A percentile compares a stretch with the other conserved stretches of the same genome.
Conservation (phyloP, 1,140 invertebrate genomes). For the Cryptotermes secundus region DNA sequence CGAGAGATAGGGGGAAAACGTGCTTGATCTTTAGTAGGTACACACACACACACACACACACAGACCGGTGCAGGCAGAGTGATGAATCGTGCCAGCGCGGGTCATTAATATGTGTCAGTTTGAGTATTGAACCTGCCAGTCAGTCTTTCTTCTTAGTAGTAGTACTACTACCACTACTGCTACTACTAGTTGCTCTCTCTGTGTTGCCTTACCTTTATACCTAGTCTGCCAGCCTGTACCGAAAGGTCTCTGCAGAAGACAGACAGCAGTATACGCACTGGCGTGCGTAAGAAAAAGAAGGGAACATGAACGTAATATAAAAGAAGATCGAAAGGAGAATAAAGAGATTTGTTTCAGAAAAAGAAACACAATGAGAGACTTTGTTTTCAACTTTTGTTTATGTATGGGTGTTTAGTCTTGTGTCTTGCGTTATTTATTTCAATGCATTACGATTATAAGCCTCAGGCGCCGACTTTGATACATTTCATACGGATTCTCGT, state of each 20-base stretch:
- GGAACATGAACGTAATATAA: neutral
- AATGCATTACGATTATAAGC: neutral
- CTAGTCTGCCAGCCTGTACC: neutral
- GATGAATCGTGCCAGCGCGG: slow-evolving; percentile 37
- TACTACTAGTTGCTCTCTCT: too few species aligned
- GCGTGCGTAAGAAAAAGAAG: neutral
- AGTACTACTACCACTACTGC: too few species aligned
- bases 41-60: slow-evolving; percentile 18
- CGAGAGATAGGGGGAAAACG: slow-evolving; percentile 31
- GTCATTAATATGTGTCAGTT: slow-evolving; percentile 38
- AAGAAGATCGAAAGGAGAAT: neutral
- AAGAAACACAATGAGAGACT: neutral
- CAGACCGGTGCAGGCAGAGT: slow-evolving; percentile 22
- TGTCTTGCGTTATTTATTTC: neutral
- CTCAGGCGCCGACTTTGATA: neutral
- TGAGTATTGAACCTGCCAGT: slow-evolving; percentile 38
- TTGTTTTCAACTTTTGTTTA: neutral
- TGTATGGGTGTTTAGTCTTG: neutral
- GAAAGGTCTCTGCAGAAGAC: neutral
- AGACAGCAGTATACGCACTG: neutral
- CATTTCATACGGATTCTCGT: neutral
- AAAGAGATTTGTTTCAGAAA: too few species aligned
- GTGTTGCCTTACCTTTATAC: too few species aligned
- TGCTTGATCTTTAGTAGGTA: slow-evolving; percentile 38
- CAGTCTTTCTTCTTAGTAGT: neutral